A percentile compares a stretch with the other conserved stretches of the same genome.
These are phyloP conservation scores for Chaenodraco wilsoni DNA, from an alignment of 2,797 vertebrate species.

Conservation along the genomic window DNA sequence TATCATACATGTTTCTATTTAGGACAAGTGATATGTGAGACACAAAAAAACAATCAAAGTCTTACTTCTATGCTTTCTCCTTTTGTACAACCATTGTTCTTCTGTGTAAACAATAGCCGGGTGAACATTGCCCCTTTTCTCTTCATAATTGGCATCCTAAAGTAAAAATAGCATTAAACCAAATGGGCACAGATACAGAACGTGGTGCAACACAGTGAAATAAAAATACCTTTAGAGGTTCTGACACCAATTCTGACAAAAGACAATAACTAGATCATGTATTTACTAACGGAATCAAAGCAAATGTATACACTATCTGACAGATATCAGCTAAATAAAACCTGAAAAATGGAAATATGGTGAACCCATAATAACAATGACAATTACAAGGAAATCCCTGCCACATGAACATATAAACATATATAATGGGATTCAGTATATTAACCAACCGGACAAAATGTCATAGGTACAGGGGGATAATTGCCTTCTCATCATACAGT, in stretches of 20 bases:
- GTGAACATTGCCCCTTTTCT: background rate
- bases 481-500: background rate
- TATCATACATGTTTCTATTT: conserved; percentile 5
- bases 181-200: background rate
- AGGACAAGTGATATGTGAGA: background rate
- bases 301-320: background rate
- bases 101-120: background rate
- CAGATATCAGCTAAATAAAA: background rate
- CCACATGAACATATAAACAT: background rate
- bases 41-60: background rate
- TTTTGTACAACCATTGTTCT: background rate
- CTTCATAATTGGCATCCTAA: background rate
- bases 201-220: background rate
- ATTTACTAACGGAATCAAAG: background rate
- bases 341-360: background rate
- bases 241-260: background rate
- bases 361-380: background rate
- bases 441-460: background rate
- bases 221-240: background rate
- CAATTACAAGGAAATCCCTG: background rate
- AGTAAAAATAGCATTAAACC: background rate
- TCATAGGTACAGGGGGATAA: background rate
- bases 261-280: too few species aligned
- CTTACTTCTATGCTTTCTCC: background rate
- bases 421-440: background rate